These are phyloP conservation scores for Pseudomyrmex sp. DNA, from an alignment of 1,140 invertebrate genomes.

Conservation along the genomic window DNA sequence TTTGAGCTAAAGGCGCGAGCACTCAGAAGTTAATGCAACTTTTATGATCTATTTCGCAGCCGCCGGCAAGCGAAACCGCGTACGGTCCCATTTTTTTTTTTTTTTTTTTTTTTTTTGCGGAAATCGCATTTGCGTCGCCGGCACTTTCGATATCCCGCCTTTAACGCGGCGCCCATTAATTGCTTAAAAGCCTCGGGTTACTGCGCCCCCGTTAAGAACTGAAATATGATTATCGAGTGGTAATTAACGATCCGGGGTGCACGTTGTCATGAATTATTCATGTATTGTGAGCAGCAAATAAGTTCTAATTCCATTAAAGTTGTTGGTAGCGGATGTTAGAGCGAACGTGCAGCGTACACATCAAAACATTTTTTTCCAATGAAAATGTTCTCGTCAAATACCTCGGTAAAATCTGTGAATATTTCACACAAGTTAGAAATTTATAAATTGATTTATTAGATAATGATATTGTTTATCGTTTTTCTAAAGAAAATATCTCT, in stretches of 20 bases:
- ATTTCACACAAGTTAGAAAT: neutral
- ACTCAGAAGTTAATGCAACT: conserved; percentile 51
- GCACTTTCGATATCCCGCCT: conserved; percentile 33
- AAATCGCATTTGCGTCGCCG: conserved; percentile 55
- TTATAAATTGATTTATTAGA: neutral
- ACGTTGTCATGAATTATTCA: conserved; percentile 63
- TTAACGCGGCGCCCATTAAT: conserved; percentile 45
- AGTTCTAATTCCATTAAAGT: conserved; percentile 62
- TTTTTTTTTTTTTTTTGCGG: conserved; percentile 18
- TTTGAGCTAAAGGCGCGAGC: neutral
- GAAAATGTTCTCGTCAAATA: conserved; percentile 14
- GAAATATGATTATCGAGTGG: conserved; percentile 64
- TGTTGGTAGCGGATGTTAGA: conserved; percentile 22
- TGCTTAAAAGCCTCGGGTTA: conserved; percentile 60
- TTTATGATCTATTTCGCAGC: conserved; percentile 35
- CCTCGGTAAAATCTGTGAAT: neutral
- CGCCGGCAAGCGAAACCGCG: conserved; percentile 27
- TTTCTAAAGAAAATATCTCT: neutral
- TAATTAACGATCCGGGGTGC: conserved; percentile 53
- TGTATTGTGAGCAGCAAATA: conserved; percentile 52
- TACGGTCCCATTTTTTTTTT: conserved; percentile 30
- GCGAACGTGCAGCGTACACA: neutral
- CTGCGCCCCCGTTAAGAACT: conserved; percentile 50
- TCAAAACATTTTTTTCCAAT: neutral
- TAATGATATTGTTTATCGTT: neutral